These are phyloP conservation scores for Neomicropteryx cornuta DNA, from an alignment of 1,140 invertebrate species.

Conservation along the genomic window DNA sequence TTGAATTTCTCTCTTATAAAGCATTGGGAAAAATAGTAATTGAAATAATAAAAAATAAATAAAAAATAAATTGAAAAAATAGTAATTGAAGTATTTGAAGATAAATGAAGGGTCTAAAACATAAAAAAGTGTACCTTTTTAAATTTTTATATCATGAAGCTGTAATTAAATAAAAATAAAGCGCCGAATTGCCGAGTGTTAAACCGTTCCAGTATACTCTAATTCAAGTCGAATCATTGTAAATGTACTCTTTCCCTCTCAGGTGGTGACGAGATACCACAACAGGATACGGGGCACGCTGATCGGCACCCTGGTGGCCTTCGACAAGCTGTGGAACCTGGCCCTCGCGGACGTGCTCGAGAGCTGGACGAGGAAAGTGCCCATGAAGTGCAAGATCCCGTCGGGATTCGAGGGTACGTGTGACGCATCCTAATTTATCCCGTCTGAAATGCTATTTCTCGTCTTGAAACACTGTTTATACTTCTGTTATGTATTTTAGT, in stretches of 20 bases:
- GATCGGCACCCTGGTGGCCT: constrained; percentile 71
- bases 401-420: constrained; percentile 32
- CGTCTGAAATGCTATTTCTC: no score
- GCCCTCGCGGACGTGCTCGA: constrained; percentile 80
- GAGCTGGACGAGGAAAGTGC: constrained; percentile 55
- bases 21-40: not conserved
- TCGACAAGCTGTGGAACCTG: constrained; percentile 94
- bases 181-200: no score
- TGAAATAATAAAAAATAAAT: not conserved
- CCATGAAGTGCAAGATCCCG: constrained; percentile 47
- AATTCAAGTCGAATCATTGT: no score
- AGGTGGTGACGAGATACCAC: constrained; percentile 55
- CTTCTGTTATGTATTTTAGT: no score
- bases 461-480: no score
- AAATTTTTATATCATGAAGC: no score
- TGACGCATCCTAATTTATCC: not conserved
- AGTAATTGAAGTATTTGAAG: no score
- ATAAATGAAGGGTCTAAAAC: no score
- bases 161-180: no score
- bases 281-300: constrained; percentile 62
- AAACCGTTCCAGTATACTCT: no score
- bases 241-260: no score
- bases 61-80: not conserved
- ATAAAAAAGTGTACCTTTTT: no score
- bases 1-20: not conserved